These are phyloP conservation scores for Heliconius erato DNA, from an alignment of 2,888 invertebrate genomes.

Conservation along the genomic window DNA sequence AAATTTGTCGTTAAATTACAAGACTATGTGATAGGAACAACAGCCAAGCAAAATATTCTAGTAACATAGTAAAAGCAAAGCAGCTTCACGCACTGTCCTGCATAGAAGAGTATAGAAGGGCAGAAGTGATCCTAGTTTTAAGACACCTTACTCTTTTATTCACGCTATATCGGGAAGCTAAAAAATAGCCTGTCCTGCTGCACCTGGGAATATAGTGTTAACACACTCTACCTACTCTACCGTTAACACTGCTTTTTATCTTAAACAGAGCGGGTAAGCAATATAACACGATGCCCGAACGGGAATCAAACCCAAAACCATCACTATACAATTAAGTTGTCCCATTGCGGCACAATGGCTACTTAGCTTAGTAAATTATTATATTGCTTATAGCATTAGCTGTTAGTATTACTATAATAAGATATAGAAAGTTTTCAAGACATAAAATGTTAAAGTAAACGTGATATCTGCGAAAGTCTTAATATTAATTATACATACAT, in stretches of 20 bases:
- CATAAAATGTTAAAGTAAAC: background rate
- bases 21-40: background rate
- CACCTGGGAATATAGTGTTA: background rate
- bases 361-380: background rate
- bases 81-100: no score
- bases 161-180: no score
- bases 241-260: no score
- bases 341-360: background rate
- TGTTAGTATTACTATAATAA: background rate
- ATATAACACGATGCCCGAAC: background rate
- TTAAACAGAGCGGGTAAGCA: background rate
- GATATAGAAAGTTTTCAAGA: background rate
- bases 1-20: background rate
- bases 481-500: background rate
- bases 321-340: background rate
- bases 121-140: no score
- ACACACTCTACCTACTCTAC: background rate
- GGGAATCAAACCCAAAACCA: no score
- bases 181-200: no score
- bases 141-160: no score
- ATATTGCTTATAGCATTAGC: background rate
- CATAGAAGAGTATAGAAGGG: no score
- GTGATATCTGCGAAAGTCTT: background rate
- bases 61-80: no score
- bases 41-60: background rate